These are phyloP conservation scores for Oreonectes daqikongensis DNA, from an alignment of 2,797 vertebrate species.

Conservation along the genomic window DNA sequence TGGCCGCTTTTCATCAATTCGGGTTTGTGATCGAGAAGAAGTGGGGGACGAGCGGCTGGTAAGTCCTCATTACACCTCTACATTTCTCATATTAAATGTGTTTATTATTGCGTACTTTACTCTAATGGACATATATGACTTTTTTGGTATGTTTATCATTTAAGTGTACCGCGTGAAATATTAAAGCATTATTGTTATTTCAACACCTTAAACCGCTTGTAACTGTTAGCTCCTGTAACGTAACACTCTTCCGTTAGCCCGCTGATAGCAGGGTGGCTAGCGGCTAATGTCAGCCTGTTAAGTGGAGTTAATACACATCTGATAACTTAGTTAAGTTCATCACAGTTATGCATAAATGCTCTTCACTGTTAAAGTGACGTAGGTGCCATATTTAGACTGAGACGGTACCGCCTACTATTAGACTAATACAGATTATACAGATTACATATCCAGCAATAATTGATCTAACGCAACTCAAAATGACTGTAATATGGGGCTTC, in stretches of 20 bases:
- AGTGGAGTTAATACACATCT: not conserved
- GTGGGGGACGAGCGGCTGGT: constrained; percentile 32
- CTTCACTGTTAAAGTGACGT: not conserved
- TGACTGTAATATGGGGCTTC: not conserved
- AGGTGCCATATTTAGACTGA: not conserved
- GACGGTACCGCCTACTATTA: not conserved
- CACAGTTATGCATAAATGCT: too few relatives aligned
- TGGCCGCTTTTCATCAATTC: constrained; percentile 1
- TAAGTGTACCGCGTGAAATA: not conserved
- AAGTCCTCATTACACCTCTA: constrained; percentile 15
- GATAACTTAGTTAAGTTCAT: not conserved
- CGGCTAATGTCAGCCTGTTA: not conserved
- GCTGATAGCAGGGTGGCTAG: not conserved
- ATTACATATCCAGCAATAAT: not conserved
- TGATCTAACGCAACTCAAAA: not conserved
- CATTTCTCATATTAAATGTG: not conserved
- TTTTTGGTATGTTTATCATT: not conserved
- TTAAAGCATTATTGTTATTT: not conserved
- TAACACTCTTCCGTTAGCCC: constrained; percentile 3
- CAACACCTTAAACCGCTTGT: too few relatives aligned
- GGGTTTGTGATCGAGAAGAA: constrained; percentile 24
- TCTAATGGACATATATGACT: not conserved
- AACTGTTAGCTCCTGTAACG: not conserved
- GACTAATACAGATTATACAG: not conserved
- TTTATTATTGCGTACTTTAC: not conserved